Percentiles rank a stretch among this genome's conserved stretches.
These are phyloP conservation scores for Eupithecia inturbata DNA, from an alignment of 2,888 invertebrate genomes.

Conservation along the genomic window DNA sequence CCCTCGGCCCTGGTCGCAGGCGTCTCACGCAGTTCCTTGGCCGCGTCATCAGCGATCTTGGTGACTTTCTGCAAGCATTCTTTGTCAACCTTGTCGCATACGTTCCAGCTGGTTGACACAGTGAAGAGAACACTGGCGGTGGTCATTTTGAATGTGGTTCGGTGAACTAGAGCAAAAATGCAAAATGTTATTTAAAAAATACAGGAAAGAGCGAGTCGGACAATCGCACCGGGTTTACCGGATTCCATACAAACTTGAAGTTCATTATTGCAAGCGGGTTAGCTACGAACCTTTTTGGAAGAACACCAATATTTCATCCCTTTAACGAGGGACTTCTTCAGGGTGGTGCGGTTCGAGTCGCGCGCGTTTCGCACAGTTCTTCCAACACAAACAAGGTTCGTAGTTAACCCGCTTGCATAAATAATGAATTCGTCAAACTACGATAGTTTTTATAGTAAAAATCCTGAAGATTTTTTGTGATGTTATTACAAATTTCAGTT, in stretches of 20 bases:
- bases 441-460: too few species aligned
- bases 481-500: too few species aligned
- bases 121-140: conserved; percentile 74
- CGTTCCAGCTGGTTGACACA: conserved; percentile 69
- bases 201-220: background rate
- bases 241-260: background rate
- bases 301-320: too few species aligned
- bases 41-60: conserved; percentile 78
- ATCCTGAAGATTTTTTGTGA: too few species aligned
- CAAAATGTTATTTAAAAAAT: background rate
- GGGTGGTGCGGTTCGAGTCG: background rate
- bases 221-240: background rate
- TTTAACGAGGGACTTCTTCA: background rate
- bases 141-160: conserved; percentile 61
- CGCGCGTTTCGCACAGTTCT: too few species aligned
- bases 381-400: too few species aligned
- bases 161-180: background rate
- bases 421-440: too few species aligned
- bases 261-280: background rate
- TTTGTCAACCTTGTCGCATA: conserved; percentile 67
- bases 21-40: conserved; percentile 88
- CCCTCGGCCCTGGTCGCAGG: conserved; percentile 86
- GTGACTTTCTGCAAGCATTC: conserved; percentile 57
- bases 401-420: too few species aligned
- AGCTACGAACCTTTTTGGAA: background rate